phyloP scores from a whole-genome alignment of 2,888 invertebrate genomes.

The Ariolimax columbianus region DNA sequence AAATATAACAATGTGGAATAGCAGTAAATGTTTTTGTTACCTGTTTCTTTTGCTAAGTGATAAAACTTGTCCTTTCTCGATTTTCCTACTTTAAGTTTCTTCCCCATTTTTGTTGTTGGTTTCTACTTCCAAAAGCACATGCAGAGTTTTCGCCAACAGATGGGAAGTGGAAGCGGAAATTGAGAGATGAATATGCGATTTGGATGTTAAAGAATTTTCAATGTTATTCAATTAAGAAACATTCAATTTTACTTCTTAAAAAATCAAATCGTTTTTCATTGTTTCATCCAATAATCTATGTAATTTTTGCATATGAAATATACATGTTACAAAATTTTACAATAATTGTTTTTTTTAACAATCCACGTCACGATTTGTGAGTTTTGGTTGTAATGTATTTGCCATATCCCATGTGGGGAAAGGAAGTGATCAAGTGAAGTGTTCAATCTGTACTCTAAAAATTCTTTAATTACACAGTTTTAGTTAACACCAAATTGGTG shows the following conservation, averaged over 20 bases:
- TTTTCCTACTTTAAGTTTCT: constrained; percentile 96
- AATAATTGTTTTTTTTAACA: background rate
- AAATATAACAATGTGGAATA: too few relatives aligned
- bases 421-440: background rate
- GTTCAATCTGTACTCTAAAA: background rate
- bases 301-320: background rate
- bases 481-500: background rate
- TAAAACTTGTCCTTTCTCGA: constrained; percentile 99
- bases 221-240: background rate
- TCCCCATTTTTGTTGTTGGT: constrained; percentile 69
- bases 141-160: constrained; percentile 11
- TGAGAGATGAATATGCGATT: background rate
- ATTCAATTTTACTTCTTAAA: background rate
- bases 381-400: background rate
- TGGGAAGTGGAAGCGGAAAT: background rate
- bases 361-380: background rate
- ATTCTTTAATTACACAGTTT: background rate
- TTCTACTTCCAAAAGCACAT: background rate
- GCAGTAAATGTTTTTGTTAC: constrained; percentile 80
- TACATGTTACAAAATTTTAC: background rate
- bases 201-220: background rate
- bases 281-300: too few relatives aligned
- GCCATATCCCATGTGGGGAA: background rate
- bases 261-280: too few relatives aligned
- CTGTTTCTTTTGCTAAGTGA: constrained; percentile 98